Evolutionary conservation across 1,140 invertebrate genomes (phyloP).

Genomic region (Coelopa frigida): DNA sequence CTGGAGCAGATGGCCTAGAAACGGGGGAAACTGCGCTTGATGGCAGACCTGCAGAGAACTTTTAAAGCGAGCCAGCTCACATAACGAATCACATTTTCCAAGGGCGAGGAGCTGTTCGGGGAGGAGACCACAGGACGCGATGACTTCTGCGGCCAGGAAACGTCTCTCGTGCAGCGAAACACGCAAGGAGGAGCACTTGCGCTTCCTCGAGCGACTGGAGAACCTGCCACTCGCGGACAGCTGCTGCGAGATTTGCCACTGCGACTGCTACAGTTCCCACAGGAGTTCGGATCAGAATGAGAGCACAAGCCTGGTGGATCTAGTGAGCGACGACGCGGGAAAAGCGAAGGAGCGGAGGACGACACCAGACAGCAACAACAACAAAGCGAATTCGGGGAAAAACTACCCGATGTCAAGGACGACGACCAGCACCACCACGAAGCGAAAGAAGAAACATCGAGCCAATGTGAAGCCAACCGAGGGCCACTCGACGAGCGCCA

Average conservation of each 20-base stretch:
- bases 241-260: slow-evolving; percentile 41
- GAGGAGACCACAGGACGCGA: not conserved
- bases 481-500: not conserved
- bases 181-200: slow-evolving; percentile 23
- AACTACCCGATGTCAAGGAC: too few species aligned
- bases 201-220: slow-evolving; percentile 25
- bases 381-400: too few species aligned
- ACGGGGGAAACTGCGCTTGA: too few species aligned
- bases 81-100: too few species aligned
- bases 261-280: slow-evolving; percentile 39
- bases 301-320: too few species aligned
- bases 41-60: too few species aligned
- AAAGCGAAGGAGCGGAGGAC: not conserved
- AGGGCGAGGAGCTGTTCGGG: too few species aligned
- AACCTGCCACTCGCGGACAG: slow-evolving; percentile 25
- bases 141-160: slow-evolving; percentile 1
- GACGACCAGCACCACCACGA: too few species aligned
- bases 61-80: too few species aligned
- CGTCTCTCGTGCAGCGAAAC: slow-evolving; percentile 12
- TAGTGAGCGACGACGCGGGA: not conserved
- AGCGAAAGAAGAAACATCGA: not conserved
- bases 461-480: slow-evolving; percentile 4
- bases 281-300: slow-evolving; percentile 15
- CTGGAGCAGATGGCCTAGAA: too few species aligned
- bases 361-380: not conserved